Base-by-base conservation (phyloP, 2,888 invertebrate genomes). In the Rhingia rostrata region DNA sequence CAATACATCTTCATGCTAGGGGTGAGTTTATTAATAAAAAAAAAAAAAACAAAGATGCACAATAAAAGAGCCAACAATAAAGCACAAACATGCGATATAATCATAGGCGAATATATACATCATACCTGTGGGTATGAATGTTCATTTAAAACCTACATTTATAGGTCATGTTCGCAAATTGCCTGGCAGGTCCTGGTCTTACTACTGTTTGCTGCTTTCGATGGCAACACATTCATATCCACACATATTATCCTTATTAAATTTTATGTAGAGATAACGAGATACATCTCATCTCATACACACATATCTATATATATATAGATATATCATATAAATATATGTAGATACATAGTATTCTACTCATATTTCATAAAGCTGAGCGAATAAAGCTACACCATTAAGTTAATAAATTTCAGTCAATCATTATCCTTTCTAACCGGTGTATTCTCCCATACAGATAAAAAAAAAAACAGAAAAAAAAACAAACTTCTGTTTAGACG, bases 401-500 rank as follows among this genome's bases (percentile, higher is more conserved):
- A 67, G 67, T 80, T 73, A 80, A 80, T 80, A 73, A 60, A 74
- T 67, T 74, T 80, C 67, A 80, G 74, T 74, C 73, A 80, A 74
- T 80, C 73, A 56, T 80, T 80, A 56, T 67, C 67, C 74, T 67
- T 67, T 80, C 61, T 61, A 74, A 74, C 61, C 67, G 74, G 61
- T 61, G 53, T 63, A 63, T 54, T 63, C 43, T 14, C 39, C 64
- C 33, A 41, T 35, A 43, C 43, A 43, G 9, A 53, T 33, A 14
- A 22, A 22, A 22, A 22, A 22, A n/a, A 22, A 22, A 2, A 22
- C 1, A 22, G 2, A 22, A 22, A 22, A 22, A 22, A 22, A 22
- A 22, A 22, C 22, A 22, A 22, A 22, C 6, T 32, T n/a, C 10
- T 51, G 49, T 14, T 33, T 60, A 4, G 4, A 9, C 33, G 30